Conservation (phyloP, 1,140 invertebrate species). For the Apis laboriosa region DNA sequence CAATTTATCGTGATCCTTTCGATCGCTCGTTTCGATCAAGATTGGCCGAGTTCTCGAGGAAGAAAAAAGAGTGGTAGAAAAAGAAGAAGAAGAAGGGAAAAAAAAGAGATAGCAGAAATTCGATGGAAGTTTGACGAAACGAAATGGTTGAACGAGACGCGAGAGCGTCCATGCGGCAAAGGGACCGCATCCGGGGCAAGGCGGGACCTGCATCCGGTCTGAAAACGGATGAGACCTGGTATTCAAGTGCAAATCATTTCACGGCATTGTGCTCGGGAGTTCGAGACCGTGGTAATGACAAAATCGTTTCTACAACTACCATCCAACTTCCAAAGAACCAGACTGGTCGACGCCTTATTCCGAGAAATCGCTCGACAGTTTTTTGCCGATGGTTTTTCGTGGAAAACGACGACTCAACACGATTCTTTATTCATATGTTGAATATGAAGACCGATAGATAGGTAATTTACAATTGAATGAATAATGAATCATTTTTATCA, state of each 20-base stretch:
- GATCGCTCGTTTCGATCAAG: slow-evolving; percentile 1
- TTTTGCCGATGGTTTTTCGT: not conserved
- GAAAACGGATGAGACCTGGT: slow-evolving; percentile 64
- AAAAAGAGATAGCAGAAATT: not conserved
- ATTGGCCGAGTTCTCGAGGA: not conserved
- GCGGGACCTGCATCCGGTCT: slow-evolving; percentile 69
- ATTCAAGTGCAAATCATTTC: slow-evolving; percentile 77
- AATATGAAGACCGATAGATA: not conserved
- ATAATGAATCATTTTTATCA: slow-evolving; percentile 47
- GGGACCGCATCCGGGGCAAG: slow-evolving; percentile 70
- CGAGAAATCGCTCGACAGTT: not conserved
- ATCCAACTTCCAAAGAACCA: not conserved
- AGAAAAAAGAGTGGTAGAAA: too few relatives aligned
- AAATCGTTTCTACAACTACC: slow-evolving; percentile 2
- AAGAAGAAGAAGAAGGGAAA: not conserved
- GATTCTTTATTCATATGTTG: not conserved
- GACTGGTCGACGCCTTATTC: not conserved
- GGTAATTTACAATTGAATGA: slow-evolving; percentile 31
- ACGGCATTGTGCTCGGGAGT: slow-evolving; percentile 65
- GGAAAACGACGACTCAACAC: not conserved
- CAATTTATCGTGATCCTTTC: slow-evolving; percentile 16
- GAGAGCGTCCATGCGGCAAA: slow-evolving; percentile 37
- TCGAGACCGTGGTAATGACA: slow-evolving; percentile 44
- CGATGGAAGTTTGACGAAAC: too few relatives aligned
- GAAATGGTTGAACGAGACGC: not conserved